These are phyloP conservation scores for Magallana angulata DNA, from an alignment of 1,140 invertebrate species.

Conservation along the genomic window DNA sequence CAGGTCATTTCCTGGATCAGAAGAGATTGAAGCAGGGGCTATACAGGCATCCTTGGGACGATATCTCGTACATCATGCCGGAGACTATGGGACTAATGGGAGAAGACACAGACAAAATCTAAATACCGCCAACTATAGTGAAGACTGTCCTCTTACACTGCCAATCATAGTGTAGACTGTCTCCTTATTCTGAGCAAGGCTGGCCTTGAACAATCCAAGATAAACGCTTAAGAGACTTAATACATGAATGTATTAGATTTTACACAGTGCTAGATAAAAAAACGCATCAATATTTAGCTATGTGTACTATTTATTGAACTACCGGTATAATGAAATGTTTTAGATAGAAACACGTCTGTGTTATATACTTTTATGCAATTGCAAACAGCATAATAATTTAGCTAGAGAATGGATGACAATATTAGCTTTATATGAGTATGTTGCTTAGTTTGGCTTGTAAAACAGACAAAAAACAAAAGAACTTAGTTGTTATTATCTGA, in stretches of 20 bases:
- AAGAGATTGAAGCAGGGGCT: slow-evolving; percentile 98
- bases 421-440: neutral
- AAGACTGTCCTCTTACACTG: no score
- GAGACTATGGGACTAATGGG: slow-evolving; percentile 80
- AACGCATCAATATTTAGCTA: neutral
- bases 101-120: slow-evolving; percentile 50
- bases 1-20: slow-evolving; percentile 98
- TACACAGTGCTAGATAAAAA: neutral
- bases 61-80: slow-evolving; percentile 98
- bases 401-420: neutral
- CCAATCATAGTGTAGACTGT: no score
- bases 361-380: no score
- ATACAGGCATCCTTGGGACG: slow-evolving; percentile 99
- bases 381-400: neutral
- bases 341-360: no score
- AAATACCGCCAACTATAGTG: neutral
- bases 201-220: neutral
- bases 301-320: no score
- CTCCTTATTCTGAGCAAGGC: neutral
- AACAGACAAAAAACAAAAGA: no score
- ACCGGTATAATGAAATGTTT: no score
- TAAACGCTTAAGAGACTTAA: neutral
- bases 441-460: no score
- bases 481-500: no score
- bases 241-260: neutral